Evolutionary conservation across 1,140 invertebrate species (phyloP), one percentile per base, ranked within the genome.

Genomic region (Pseudomyrmex pallidus): DNA sequence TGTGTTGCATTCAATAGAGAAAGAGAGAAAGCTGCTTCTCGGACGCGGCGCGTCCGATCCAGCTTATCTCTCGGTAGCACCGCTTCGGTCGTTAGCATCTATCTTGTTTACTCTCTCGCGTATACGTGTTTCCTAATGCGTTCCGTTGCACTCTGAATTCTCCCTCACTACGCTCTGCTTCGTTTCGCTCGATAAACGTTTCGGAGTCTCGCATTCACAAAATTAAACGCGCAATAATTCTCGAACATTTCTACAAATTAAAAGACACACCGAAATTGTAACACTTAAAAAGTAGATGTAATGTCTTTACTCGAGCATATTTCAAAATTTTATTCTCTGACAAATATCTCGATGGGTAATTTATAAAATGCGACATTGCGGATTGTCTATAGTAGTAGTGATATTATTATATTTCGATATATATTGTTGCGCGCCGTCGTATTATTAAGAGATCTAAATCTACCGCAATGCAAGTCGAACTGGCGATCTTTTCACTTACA

Each of bases 21-120:
- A 73, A 74, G 54, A 35, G 82, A 56, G 12, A 20, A 46, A 68
- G 52, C 25, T 50, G 74, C 54, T 61, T 73, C 48, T 68, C 20
- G 64, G 25, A 46, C 10, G 48, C 64, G 35, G 57, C 74, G 67
- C 35, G 35, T 80, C 74, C 66, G 68, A 64, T 82, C 67, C 78
- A 52, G 76, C 66, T 68, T 84, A 80, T 85, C 88, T 87, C 77
- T 84, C 87, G 54, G 72, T 83, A 84, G 85, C 87, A 87, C 82
- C 87, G 76, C 89, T 85, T 82, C 88, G 89, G 87, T 92, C 91
- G 89, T 91, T 91, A 92, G 90, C 90, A 91, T 91, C 91, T 90
- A 90, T 92, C 90, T 91, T 91, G 87, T 88, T 83, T 87, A 87
- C 62, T 87, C 84, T 87, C 66, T 87, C 5, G 35, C 5, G 4